Conservation (phyloP, 2,113 vertebrate species). For the Centropus unirufus region DNA sequence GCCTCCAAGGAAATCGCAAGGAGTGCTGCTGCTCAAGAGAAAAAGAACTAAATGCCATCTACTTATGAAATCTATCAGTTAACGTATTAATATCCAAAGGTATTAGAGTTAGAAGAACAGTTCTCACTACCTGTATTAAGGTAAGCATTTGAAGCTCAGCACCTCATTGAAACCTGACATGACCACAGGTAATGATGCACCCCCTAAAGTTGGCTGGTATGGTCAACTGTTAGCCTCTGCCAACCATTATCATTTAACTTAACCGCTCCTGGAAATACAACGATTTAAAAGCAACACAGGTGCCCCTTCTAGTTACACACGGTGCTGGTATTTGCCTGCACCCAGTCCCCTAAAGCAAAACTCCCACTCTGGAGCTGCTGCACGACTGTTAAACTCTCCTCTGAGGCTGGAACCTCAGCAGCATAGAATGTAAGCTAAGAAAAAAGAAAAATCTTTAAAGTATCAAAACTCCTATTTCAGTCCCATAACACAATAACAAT, state of each 20-base stretch:
- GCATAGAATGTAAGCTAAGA: background rate
- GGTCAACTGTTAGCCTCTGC: background rate
- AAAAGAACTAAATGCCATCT: background rate
- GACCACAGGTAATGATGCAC: background rate
- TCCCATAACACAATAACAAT: background rate
- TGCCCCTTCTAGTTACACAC: background rate
- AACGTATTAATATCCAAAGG: background rate
- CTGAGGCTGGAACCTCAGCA: background rate
- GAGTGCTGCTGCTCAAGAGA: background rate
- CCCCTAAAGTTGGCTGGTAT: background rate
- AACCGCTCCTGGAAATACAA: background rate
- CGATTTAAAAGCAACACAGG: background rate
- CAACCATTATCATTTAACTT: background rate
- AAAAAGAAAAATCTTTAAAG: background rate
- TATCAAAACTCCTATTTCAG: background rate
- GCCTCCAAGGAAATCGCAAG: background rate
- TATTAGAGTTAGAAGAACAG: background rate
- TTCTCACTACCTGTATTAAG: background rate
- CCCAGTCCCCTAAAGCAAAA: background rate
- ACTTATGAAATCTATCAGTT: background rate
- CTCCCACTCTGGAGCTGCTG: background rate
- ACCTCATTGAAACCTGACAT: background rate
- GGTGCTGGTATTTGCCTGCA: background rate
- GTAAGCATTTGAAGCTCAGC: background rate
- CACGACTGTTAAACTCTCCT: background rate